Evolutionary conservation across 53 echinoderm and acorn worm genomes (phyloP).

Genomic region (Patiria pectinifera): DNA sequence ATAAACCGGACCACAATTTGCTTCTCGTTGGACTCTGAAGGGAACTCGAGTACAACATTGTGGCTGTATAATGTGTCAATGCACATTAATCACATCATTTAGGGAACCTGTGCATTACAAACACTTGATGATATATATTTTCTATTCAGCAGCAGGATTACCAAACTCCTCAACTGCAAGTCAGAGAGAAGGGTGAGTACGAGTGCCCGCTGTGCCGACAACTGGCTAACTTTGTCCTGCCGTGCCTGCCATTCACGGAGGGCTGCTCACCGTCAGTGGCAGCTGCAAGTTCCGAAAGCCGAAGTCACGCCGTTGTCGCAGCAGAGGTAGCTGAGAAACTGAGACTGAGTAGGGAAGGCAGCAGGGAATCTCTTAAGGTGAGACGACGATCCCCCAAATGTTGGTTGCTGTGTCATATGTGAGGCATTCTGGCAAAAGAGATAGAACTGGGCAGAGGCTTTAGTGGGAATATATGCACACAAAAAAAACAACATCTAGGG

Average conservation of each 20-base stretch:
- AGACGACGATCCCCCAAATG: not conserved
- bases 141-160: slow-evolving; percentile 57
- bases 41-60: too few relatives aligned
- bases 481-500: too few relatives aligned
- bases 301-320: slow-evolving; percentile 25
- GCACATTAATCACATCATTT: not conserved
- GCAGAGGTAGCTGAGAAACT: slow-evolving; percentile 14
- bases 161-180: slow-evolving; percentile 75
- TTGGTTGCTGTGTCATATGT: too few relatives aligned
- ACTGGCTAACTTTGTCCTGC: slow-evolving; percentile 94
- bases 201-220: slow-evolving; percentile 96
- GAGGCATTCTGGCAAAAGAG: too few relatives aligned
- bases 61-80: too few relatives aligned
- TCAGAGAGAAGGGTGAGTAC: slow-evolving; percentile 81
- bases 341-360: not conserved
- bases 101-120: too few relatives aligned
- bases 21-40: too few relatives aligned
- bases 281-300: not conserved
- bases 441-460: too few relatives aligned
- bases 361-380: not conserved
- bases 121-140: not conserved
- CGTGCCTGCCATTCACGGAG: slow-evolving; percentile 61
- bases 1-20: too few relatives aligned
- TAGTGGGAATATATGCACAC: too few relatives aligned
- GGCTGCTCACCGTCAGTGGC: not conserved